A percentile compares a stretch with the other conserved stretches of the same genome.
Conservation (phyloP, 1,140 invertebrate genomes). For the Zophobas atratus region DNA sequence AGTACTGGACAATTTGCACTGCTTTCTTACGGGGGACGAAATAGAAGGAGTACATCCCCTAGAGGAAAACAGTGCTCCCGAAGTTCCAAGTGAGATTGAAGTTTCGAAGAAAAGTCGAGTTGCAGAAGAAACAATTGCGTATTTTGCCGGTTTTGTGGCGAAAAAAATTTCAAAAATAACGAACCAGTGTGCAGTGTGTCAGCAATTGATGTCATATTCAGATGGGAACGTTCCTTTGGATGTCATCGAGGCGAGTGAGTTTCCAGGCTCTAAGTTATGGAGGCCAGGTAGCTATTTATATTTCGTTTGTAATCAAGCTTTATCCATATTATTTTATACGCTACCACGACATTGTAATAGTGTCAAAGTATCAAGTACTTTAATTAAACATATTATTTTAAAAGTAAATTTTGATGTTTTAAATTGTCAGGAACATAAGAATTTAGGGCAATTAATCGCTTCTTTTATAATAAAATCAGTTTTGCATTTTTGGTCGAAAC, state of each 20-base stretch:
- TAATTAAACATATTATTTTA: too few species aligned
- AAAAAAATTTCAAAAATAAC: constrained; percentile 11
- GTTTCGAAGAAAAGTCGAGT: background rate
- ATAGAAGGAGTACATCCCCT: background rate
- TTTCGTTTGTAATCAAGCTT: background rate
- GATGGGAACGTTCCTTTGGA: constrained; percentile 4
- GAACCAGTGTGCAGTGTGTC: background rate
- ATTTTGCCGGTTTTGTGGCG: constrained; percentile 9
- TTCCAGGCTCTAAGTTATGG: background rate
- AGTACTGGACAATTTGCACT: constrained; percentile 45
- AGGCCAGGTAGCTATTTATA: constrained; percentile 4
- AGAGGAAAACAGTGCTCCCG: background rate
- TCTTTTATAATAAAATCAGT: background rate
- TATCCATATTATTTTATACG: background rate
- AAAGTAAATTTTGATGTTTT: background rate
- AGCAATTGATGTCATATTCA: constrained; percentile 6
- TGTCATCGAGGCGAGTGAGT: background rate
- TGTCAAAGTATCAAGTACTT: too few species aligned
- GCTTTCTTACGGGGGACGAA: constrained; percentile 30
- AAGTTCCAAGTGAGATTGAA: background rate
- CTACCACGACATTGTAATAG: background rate
- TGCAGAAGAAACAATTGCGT: background rate
- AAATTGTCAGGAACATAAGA: background rate
- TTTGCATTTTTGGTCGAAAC: background rate
- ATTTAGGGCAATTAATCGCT: background rate